Conservation (phyloP, 2,797 vertebrate genomes). For the Cyclura pinguis region DNA sequence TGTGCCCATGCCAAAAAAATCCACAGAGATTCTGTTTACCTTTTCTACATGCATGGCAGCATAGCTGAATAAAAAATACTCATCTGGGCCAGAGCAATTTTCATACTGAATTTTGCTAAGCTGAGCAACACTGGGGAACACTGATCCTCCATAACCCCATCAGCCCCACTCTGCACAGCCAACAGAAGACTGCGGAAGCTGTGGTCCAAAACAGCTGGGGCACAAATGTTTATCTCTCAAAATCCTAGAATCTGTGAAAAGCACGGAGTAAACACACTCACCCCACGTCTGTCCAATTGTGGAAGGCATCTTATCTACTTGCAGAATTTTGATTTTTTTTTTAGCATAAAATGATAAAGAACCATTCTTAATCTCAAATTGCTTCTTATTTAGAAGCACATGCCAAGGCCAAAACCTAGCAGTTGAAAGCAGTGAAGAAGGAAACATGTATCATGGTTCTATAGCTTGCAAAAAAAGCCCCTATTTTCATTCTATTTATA, state of each 20-base stretch:
- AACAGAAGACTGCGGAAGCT: neutral
- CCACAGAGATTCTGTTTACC: neutral
- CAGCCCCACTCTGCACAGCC: too few species aligned
- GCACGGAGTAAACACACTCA: neutral
- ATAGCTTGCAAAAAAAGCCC: neutral
- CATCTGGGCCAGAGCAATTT: too few species aligned
- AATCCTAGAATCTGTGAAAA: neutral
- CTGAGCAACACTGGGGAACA: neutral
- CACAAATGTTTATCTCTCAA: too few species aligned
- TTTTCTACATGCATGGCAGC: neutral
- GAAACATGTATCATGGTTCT: neutral
- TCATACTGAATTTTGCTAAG: neutral
- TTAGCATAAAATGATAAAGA: neutral
- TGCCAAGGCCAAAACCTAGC: too few species aligned
- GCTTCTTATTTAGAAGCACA: neutral
- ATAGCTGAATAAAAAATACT: neutral
- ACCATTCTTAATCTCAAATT: neutral
- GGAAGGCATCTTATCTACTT: neutral
- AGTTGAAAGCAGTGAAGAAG: constrained; percentile 1
- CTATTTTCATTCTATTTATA: neutral
- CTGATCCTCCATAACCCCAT: neutral
- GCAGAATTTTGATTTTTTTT: neutral
- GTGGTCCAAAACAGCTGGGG: too few species aligned
- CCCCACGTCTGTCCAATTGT: neutral
- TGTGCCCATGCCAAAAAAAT: neutral